Conservation (phyloP, 2,888 invertebrate genomes). For the Pogonocherus hispidulus region DNA sequence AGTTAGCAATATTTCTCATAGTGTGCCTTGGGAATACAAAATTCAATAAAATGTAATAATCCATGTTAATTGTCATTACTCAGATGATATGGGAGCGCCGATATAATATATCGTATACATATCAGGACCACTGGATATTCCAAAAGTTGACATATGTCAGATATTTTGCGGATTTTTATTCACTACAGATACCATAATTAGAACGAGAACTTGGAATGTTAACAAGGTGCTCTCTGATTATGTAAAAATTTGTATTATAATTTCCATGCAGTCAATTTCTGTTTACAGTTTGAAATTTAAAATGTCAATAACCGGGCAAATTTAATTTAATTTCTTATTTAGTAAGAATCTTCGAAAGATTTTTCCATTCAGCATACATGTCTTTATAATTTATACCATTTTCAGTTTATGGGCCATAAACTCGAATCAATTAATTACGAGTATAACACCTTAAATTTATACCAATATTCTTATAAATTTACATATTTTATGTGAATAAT, state of each 20-base stretch:
- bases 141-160: too few relatives aligned
- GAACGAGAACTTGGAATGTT: constrained; percentile 22
- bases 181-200: constrained; percentile 7
- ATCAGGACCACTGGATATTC: too few relatives aligned
- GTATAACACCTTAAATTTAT: constrained; percentile 11
- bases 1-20: too few relatives aligned
- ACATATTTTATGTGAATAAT: constrained; percentile 13
- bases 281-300: constrained; percentile 21
- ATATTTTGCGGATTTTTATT: too few relatives aligned
- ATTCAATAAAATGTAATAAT: too few relatives aligned
- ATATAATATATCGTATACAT: too few relatives aligned
- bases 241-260: constrained; percentile 25
- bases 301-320: constrained; percentile 29
- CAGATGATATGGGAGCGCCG: too few relatives aligned
- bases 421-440: constrained; percentile 14
- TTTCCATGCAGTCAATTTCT: constrained; percentile 20
- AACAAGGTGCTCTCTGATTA: constrained; percentile 11
- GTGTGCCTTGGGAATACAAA: too few relatives aligned
- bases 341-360: not conserved
- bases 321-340: constrained; percentile 8
- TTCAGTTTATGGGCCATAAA: constrained; percentile 15
- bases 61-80: too few relatives aligned
- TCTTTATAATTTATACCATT: constrained; percentile 2
- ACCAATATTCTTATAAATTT: constrained; percentile 23
- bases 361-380: not conserved